These are phyloP conservation scores for Zophobas atratus DNA, from an alignment of 1,140 invertebrate species.

Conservation along the genomic window DNA sequence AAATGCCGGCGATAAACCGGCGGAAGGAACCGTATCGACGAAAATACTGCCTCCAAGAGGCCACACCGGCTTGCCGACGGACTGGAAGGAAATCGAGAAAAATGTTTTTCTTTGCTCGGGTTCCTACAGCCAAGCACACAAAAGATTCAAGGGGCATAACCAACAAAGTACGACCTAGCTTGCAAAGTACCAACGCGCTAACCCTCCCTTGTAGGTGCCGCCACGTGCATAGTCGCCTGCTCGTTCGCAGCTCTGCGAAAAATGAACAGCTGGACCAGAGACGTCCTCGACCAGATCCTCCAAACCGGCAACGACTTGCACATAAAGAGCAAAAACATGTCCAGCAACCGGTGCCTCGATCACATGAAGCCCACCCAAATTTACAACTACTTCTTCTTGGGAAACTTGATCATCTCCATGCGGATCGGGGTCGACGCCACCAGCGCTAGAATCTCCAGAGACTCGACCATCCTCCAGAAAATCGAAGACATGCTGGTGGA, in stretches of 20 bases:
- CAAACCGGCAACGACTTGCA: slow-evolving; percentile 59
- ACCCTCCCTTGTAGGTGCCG: slow-evolving; percentile 50
- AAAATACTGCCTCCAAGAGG: slow-evolving; percentile 59
- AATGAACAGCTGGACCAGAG: slow-evolving; percentile 58
- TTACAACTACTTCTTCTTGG: slow-evolving; percentile 54
- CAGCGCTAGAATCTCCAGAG: neutral
- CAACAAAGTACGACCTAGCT: slow-evolving; percentile 59
- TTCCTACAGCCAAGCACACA: slow-evolving; percentile 58
- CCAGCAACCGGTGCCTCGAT: slow-evolving; percentile 52
- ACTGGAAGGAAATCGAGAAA: slow-evolving; percentile 52
- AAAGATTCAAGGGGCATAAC: slow-evolving; percentile 58
- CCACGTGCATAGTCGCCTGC: slow-evolving; percentile 61
- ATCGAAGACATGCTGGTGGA: slow-evolving; percentile 50
- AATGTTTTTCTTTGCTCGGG: slow-evolving; percentile 33
- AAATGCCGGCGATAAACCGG: slow-evolving; percentile 1
- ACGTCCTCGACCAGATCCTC: slow-evolving; percentile 60
- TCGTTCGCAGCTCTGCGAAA: slow-evolving; percentile 58
- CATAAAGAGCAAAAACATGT: slow-evolving; percentile 50
- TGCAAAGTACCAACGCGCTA: neutral
- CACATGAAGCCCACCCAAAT: slow-evolving; percentile 54
- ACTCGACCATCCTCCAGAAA: slow-evolving; percentile 31
- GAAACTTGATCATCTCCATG: slow-evolving; percentile 56
- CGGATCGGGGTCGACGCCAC: slow-evolving; percentile 31
- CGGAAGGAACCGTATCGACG: slow-evolving; percentile 50
- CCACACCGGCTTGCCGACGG: slow-evolving; percentile 55